phyloP scores from a whole-genome alignment of 2,888 invertebrate genomes.

The Tiliacea citrago region DNA sequence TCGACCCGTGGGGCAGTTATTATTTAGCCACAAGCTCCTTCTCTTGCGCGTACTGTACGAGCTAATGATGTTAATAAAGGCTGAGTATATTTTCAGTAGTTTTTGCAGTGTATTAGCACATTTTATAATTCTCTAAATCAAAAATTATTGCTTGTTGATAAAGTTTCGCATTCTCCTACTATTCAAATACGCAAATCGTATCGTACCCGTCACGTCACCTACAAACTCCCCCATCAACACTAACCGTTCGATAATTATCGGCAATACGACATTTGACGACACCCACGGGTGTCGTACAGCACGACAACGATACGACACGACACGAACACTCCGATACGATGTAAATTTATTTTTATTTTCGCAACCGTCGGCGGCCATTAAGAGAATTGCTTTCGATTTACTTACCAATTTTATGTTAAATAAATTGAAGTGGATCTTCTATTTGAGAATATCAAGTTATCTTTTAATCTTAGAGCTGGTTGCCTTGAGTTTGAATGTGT shows the following conservation, averaged over 20 bases:
- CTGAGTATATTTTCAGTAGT: too few relatives aligned
- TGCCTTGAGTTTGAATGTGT: slow-evolving; percentile 5
- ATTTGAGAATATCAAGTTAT: slow-evolving; percentile 42
- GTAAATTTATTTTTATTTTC: slow-evolving; percentile 84
- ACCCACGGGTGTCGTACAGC: slow-evolving; percentile 80
- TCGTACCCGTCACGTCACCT: slow-evolving; percentile 54
- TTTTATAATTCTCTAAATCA: background rate
- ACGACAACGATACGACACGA: slow-evolving; percentile 69
- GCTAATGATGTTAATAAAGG: too few relatives aligned
- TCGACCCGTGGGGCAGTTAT: too few relatives aligned
- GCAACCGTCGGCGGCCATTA: slow-evolving; percentile 75
- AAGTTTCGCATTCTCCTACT: background rate
- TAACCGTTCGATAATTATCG: slow-evolving; percentile 73
- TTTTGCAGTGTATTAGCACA: background rate
- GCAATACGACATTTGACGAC: slow-evolving; percentile 72
- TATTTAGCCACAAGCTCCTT: too few relatives aligned
- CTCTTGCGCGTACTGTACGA: too few relatives aligned
- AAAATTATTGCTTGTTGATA: background rate
- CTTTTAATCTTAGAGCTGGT: slow-evolving; percentile 45
- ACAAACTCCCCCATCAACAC: slow-evolving; percentile 50
- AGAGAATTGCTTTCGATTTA: slow-evolving; percentile 81
- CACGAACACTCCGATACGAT: slow-evolving; percentile 61
- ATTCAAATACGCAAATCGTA: slow-evolving; percentile 42
- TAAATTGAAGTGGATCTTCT: slow-evolving; percentile 59
- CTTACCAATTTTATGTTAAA: slow-evolving; percentile 63